Evolutionary conservation across 64 coral and sea anemone species (phyloP).

Genomic region (Pocillopora verrucosa): DNA sequence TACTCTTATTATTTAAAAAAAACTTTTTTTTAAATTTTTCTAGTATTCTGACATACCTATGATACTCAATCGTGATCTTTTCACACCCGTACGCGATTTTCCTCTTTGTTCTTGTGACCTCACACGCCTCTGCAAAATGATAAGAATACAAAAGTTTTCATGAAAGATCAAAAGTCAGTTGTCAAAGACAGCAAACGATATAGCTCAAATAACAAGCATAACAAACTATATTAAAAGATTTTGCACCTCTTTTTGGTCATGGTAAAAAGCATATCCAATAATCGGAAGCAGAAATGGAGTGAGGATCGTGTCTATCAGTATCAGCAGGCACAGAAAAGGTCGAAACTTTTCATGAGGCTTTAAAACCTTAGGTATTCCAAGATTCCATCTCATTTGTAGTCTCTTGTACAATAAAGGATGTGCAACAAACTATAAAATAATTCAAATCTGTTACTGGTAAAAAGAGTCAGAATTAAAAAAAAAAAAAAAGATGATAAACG

Average conservation of each 20-base stretch:
- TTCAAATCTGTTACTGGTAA: too few relatives aligned
- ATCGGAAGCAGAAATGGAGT: constrained; percentile 27
- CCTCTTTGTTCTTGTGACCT: too few relatives aligned
- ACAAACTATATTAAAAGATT: background rate
- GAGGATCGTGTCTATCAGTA: background rate
- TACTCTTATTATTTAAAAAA: background rate
- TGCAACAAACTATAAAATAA: background rate
- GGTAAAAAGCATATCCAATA: constrained; percentile 6
- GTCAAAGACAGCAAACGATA: too few relatives aligned
- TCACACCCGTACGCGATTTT: too few relatives aligned
- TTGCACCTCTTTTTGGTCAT: constrained; percentile 1
- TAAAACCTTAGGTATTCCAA: constrained; percentile 15
- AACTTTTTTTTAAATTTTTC: too few relatives aligned
- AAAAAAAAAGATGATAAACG: background rate
- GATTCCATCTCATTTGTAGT: constrained; percentile 14
- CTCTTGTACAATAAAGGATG: constrained; percentile 35
- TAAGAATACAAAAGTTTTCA: too few relatives aligned
- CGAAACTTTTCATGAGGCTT: background rate
- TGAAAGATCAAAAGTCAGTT: too few relatives aligned
- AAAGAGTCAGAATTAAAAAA: background rate
- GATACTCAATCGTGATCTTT: too few relatives aligned
- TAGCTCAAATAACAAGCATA: too few relatives aligned
- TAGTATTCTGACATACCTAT: too few relatives aligned
- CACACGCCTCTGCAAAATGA: too few relatives aligned
- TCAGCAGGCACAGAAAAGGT: background rate